Conservation (phyloP, 2,797 vertebrate species). For the Ciconia nigra region DNA sequence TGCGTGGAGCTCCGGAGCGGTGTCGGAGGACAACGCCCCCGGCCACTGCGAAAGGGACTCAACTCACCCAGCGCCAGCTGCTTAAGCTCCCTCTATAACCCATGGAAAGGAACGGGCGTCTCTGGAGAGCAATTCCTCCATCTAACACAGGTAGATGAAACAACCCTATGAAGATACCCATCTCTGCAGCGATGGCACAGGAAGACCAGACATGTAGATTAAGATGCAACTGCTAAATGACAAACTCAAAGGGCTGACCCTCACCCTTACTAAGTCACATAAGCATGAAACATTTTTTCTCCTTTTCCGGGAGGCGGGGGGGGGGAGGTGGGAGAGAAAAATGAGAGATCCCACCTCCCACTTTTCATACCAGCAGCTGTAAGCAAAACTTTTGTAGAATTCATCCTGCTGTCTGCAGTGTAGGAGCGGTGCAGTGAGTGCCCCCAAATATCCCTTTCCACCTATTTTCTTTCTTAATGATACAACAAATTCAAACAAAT, state of each 20-base stretch:
- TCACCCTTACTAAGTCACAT: not conserved
- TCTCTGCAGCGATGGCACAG: not conserved
- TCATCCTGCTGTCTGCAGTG: not conserved
- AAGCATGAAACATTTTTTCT: rapidly evolving
- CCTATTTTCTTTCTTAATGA: not conserved
- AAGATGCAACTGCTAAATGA: rapidly evolving
- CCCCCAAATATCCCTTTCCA: not conserved
- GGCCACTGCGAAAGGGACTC: not conserved
- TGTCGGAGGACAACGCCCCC: not conserved
- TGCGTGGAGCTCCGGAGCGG: rapidly evolving
- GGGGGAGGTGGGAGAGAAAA: not conserved
- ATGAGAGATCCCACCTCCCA: not conserved
- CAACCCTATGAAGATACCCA: rapidly evolving
- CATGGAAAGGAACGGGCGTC: rapidly evolving
- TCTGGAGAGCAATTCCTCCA: not conserved
- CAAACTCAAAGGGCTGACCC: not conserved
- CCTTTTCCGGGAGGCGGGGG: not conserved
- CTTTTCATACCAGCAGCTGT: not conserved
- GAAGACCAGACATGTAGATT: not conserved
- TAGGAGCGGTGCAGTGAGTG: rapidly evolving
- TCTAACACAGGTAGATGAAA: not conserved
- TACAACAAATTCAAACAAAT: not conserved
- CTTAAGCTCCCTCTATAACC: not conserved
- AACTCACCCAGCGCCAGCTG: rapidly evolving
- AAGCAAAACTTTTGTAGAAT: not conserved